These are phyloP conservation scores for Gnathonemus echidnorhynchus DNA, from an alignment of 2,113 vertebrate species.

Conservation along the genomic window DNA sequence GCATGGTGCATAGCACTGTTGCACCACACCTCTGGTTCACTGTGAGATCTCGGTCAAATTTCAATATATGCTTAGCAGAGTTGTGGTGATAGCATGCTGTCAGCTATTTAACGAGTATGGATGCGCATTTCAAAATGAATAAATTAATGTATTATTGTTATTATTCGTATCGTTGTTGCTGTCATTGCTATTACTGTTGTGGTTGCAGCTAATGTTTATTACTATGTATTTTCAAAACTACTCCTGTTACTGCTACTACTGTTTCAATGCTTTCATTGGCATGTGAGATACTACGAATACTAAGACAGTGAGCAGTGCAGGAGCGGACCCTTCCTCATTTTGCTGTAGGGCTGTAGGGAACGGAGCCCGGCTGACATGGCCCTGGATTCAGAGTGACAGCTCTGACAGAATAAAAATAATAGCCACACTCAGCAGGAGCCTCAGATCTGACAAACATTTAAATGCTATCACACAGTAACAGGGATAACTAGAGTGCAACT, in stretches of 20 bases:
- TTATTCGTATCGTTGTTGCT: not conserved
- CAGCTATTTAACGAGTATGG: not conserved
- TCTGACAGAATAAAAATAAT: slow-evolving; percentile 64
- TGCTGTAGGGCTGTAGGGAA: slow-evolving; percentile 56
- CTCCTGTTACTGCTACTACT: not conserved
- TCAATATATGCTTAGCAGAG: not conserved
- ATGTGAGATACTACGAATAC: not conserved
- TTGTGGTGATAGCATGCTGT: not conserved
- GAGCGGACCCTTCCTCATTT: slow-evolving; percentile 40
- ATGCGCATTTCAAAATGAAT: not conserved
- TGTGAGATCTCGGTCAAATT: not conserved
- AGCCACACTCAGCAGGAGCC: slow-evolving; percentile 49
- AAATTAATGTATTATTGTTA: not conserved
- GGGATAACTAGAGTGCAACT: slow-evolving; percentile 49
- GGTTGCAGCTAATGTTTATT: not conserved
- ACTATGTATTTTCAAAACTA: not conserved
- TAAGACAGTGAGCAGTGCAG: slow-evolving; percentile 25
- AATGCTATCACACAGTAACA: slow-evolving; percentile 62
- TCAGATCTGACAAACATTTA: slow-evolving; percentile 69
- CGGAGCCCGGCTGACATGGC: slow-evolving; percentile 47
- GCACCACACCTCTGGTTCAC: not conserved
- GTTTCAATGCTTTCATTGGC: not conserved
- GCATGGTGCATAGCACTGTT: not conserved
- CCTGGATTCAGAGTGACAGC: slow-evolving; percentile 59
- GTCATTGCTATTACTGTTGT: not conserved